Conservation (phyloP, 2,797 vertebrate species). For the Agapornis canus region DNA sequence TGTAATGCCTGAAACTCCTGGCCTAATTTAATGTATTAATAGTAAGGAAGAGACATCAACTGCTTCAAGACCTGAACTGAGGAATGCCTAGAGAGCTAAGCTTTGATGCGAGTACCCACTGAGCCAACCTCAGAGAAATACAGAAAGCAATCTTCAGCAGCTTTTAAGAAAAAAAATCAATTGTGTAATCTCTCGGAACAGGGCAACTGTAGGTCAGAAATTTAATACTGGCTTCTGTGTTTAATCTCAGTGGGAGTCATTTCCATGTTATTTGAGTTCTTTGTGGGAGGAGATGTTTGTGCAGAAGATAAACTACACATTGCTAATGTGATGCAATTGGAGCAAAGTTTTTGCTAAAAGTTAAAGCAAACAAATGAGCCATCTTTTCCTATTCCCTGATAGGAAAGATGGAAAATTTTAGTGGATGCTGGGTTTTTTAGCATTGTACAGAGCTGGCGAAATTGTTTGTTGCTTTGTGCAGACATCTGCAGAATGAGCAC, state of each 20-base stretch:
- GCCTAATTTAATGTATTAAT: not conserved
- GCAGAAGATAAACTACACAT: constrained; percentile 22
- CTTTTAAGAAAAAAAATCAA: not conserved
- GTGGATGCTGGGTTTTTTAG: not conserved
- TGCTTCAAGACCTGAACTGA: not conserved
- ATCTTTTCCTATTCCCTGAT: not conserved
- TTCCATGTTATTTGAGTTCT: not conserved
- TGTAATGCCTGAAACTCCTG: not conserved
- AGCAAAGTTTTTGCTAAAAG: constrained; percentile 21
- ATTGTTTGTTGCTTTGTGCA: not conserved
- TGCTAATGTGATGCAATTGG: constrained; percentile 31
- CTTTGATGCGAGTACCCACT: not conserved
- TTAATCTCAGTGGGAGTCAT: constrained; percentile 16
- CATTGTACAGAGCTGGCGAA: not conserved
- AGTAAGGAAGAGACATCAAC: not conserved
- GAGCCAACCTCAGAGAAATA: not conserved
- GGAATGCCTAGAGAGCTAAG: not conserved
- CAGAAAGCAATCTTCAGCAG: not conserved
- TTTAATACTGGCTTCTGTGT: not conserved
- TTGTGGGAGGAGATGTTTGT: constrained; percentile 53
- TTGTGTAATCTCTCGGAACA: not conserved
- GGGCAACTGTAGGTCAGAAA: not conserved
- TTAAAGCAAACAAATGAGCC: constrained; percentile 28
- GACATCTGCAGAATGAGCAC: not conserved
- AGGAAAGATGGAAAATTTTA: not conserved